phyloP scores from a whole-genome alignment of 2,888 invertebrate genomes.

The Colostygia pectinataria region DNA sequence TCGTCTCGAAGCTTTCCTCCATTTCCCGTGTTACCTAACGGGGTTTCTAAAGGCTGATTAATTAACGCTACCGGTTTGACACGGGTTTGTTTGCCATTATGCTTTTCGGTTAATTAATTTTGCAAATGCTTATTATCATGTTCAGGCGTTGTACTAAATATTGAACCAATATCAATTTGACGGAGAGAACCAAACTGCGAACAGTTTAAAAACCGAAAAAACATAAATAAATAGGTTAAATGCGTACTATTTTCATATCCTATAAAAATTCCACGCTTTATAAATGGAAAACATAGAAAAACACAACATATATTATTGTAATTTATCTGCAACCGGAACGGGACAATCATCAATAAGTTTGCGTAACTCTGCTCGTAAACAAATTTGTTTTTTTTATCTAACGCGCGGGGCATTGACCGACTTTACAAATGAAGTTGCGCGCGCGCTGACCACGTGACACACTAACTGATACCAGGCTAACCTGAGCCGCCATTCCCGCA shows the following conservation, averaged over 20 bases:
- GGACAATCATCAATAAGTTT: slow-evolving; percentile 57
- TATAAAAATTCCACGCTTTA: slow-evolving; percentile 4
- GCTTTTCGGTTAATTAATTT: slow-evolving; percentile 43
- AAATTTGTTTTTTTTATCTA: slow-evolving; percentile 79
- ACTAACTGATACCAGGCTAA: slow-evolving; percentile 54
- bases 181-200: too few relatives aligned
- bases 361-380: slow-evolving; percentile 77
- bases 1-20: slow-evolving; percentile 75
- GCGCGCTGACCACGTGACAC: slow-evolving; percentile 79
- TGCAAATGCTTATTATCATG: slow-evolving; percentile 27
- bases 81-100: slow-evolving; percentile 34
- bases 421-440: slow-evolving; percentile 78
- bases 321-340: slow-evolving; percentile 53
- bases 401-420: slow-evolving; percentile 81
- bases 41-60: slow-evolving; percentile 62
- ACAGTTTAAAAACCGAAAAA: background rate
- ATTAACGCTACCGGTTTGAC: slow-evolving; percentile 39
- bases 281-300: slow-evolving; percentile 31
- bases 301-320: slow-evolving; percentile 19
- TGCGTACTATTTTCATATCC: background rate
- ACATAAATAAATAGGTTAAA: slow-evolving; percentile 3
- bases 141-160: background rate
- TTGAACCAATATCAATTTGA: background rate
- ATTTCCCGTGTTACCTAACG: slow-evolving; percentile 75
- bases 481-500: slow-evolving; percentile 33